phyloP scores from a whole-genome alignment of 2,888 invertebrate species.

The Patella ulyssiponensis region DNA sequence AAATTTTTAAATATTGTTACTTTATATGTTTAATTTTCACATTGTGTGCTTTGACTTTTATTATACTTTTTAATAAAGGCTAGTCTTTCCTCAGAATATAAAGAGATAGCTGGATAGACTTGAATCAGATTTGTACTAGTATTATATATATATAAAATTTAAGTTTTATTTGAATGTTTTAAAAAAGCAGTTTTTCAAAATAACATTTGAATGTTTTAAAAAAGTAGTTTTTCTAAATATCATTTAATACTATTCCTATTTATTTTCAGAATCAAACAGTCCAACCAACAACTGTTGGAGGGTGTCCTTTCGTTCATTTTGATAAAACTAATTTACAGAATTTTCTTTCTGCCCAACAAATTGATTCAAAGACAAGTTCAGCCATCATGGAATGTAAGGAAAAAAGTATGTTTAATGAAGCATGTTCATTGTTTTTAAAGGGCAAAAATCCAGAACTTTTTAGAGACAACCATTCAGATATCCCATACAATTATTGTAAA shows the following conservation, averaged over 20 bases:
- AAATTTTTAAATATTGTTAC: too few species aligned
- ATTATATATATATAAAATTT: too few species aligned
- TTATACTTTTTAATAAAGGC: too few species aligned
- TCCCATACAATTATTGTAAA: too few species aligned
- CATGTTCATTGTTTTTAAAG: slow-evolving; percentile 13
- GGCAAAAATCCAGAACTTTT: background rate
- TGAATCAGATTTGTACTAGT: too few species aligned
- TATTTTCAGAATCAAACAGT: slow-evolving; percentile 32
- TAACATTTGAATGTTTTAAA: background rate
- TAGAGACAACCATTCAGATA: too few species aligned
- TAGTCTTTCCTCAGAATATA: too few species aligned
- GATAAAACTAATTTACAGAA: slow-evolving; percentile 39
- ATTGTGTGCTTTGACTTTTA: too few species aligned
- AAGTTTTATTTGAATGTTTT: too few species aligned
- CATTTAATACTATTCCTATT: background rate
- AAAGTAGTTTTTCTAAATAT: slow-evolving; percentile 12
- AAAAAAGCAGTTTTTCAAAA: slow-evolving; percentile 14
- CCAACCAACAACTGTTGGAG: slow-evolving; percentile 46
- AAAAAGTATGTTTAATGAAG: background rate
- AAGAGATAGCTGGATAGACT: too few species aligned
- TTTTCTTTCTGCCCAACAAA: slow-evolving; percentile 27
- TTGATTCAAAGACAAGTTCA: too few species aligned
- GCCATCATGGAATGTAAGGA: background rate
- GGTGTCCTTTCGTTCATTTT: slow-evolving; percentile 58
- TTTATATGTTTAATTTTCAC: too few species aligned